Base-by-base conservation (phyloP, 1,140 invertebrate species). In the Cylas formicarius region DNA sequence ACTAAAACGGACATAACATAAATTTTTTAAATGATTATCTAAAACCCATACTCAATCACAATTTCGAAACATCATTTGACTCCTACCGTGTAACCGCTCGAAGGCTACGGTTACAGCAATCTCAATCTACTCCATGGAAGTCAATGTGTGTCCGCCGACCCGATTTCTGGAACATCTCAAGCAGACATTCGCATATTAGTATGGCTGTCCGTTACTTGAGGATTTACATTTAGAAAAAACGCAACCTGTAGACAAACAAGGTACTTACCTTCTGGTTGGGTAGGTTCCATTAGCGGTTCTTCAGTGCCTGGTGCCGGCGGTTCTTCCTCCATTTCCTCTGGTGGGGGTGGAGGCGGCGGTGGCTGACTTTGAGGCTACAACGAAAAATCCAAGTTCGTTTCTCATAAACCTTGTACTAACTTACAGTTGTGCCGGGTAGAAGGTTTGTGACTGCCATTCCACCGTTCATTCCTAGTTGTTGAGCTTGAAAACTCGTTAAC, bases 141-240 rank as follows among this genome's bases (percentile, higher is more conserved):
- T 44, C 55, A 55, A 48, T 55, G 55, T 51, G 54, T 44, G 55
- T 47, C 45, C 20, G 60, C 49, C 45, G 60, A 56, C 56, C 55
- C 60, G 53, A 56, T 41, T 60, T 66, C 63, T 66, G 63, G 56
- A 66, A 66, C 63, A 66, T 63, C 63, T 63, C 62, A 66, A 66
- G 61, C 62, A 66, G 46, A 48, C 46, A 48, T 31, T 37, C 39
- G 41, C 42, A 48, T 42, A 42, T 48, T 42, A 40, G 42, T 24
- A 28, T 36, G 53, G 62, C 61, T 54, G 62, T 56, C 58, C 53
- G 55, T 61, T 55, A 55, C 42, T 50, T 39, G 49, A 48, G 45
- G 42, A 46, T 48, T 54, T 42, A 52, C 27, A 35, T 39, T 50
- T 29, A 46, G 51, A 35, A 55, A 50, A 29, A 52, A 50, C 39